phyloP scores from a whole-genome alignment of 2,888 invertebrate genomes.

The Habroteleia sp. region DNA sequence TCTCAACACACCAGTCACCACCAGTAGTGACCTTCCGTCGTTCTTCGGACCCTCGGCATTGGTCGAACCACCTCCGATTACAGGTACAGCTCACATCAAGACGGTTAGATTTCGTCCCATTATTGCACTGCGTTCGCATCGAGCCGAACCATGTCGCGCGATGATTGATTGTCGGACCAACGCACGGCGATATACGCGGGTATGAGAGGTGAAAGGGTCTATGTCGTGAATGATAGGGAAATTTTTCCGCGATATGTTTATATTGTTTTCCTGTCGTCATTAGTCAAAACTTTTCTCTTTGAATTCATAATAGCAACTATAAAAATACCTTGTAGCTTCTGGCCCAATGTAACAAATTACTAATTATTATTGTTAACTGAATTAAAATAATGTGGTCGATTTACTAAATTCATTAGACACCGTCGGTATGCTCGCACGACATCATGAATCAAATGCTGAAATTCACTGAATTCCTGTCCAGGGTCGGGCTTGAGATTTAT shows the following conservation, averaged over 20 bases:
- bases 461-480: background rate
- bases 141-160: constrained; percentile 15
- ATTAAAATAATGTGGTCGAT: too few relatives aligned
- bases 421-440: background rate
- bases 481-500: constrained; percentile 1
- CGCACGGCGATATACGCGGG: constrained; percentile 3
- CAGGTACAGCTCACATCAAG: constrained; percentile 85
- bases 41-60: constrained; percentile 94
- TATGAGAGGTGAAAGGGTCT: background rate
- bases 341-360: too few relatives aligned
- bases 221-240: background rate
- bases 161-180: constrained; percentile 21
- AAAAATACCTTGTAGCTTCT: too few relatives aligned
- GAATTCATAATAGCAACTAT: too few relatives aligned
- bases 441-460: background rate
- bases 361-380: background rate
- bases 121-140: constrained; percentile 6
- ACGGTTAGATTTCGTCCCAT: constrained; percentile 13
- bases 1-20: constrained; percentile 97
- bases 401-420: too few relatives aligned
- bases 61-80: constrained; percentile 94
- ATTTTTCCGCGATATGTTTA: too few relatives aligned
- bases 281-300: too few relatives aligned
- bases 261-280: too few relatives aligned
- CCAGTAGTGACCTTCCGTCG: constrained; percentile 93